Conservation (phyloP, 2,113 vertebrate species). For the Harpagus bidentatus region DNA sequence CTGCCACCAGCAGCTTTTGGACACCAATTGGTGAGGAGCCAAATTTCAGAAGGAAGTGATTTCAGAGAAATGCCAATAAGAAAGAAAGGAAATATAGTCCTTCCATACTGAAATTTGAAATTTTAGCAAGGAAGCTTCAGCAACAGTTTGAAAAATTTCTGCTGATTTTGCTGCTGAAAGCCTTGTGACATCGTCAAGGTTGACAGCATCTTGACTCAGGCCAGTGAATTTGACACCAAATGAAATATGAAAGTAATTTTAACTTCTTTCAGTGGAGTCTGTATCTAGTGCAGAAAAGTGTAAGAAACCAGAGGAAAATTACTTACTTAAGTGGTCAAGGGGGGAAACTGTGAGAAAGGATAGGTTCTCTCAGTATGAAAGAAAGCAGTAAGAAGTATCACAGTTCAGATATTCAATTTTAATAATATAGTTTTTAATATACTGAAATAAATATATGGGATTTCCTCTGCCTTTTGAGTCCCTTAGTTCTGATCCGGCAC, state of each 20-base stretch:
- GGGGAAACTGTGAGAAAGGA: neutral
- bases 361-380: neutral
- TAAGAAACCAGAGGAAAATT: neutral
- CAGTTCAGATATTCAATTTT: neutral
- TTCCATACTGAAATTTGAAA: neutral
- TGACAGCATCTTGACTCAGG: neutral
- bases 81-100: neutral
- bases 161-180: neutral
- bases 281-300: neutral
- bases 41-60: neutral
- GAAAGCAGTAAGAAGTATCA: neutral
- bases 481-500: neutral
- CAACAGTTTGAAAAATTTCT: neutral
- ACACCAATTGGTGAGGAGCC: neutral
- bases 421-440: neutral
- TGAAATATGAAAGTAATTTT: neutral
- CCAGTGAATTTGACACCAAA: neutral
- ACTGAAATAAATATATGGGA: neutral
- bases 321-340: neutral
- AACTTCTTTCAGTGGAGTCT: neutral
- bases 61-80: neutral
- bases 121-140: neutral
- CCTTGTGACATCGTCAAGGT: neutral
- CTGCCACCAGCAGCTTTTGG: neutral
- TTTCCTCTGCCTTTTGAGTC: neutral